Base-by-base conservation (phyloP, 2,888 invertebrate species). In the Drosophila buzzatii region DNA sequence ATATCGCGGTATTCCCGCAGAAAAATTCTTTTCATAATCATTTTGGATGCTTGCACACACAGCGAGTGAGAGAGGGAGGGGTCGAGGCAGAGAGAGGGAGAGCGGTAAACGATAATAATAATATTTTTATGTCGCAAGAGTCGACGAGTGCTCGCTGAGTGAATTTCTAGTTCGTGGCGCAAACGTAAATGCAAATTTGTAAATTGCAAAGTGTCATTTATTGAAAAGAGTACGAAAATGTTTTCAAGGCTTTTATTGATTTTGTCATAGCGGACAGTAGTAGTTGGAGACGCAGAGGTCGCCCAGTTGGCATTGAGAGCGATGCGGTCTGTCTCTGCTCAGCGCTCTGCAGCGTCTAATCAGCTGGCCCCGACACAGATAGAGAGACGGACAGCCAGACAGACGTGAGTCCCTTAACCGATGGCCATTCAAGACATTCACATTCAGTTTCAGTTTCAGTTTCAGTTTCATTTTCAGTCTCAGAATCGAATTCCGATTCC, bases 161-260 rank as follows among this genome's bases (percentile, higher is more conserved):
- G 37, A 47, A 63, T 49, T 41, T 12, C 23, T 27, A 49, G 59
- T 39, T 49, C 18, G 41, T n/a, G 51, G n/a, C 9, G n/a, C 14
- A 41, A 68, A 68, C 33, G 44, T 27, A 33, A 39, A 60, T 39
- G 55, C 39, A 42, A 70, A 69, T 69, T 69, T 44, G 62, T 37
- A 45, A 70, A 60, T 51, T 62, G 69, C 52, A 57, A 72, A 77
- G 70, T 73, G 75, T 72, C 73, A 77, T 71, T 73, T 70, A 77
- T 62, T 68, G 57, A 60, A 12, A 69, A 70, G 53, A 27, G 63
- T 51, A 64, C 49, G 78, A 73, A 74, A 78, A 75, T 51, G 41
- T 42, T 68, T 73, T 73, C 87, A 87, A 78, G 87, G 87, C 69
- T 73, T 59, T 70, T 78, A 82, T 82, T 78, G 82, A 87, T 87